A percentile compares a stretch with the other conserved stretches of the same genome.
phyloP scores from a whole-genome alignment of 2,888 invertebrate species.

The Aphidoletes aphidimyza region DNA sequence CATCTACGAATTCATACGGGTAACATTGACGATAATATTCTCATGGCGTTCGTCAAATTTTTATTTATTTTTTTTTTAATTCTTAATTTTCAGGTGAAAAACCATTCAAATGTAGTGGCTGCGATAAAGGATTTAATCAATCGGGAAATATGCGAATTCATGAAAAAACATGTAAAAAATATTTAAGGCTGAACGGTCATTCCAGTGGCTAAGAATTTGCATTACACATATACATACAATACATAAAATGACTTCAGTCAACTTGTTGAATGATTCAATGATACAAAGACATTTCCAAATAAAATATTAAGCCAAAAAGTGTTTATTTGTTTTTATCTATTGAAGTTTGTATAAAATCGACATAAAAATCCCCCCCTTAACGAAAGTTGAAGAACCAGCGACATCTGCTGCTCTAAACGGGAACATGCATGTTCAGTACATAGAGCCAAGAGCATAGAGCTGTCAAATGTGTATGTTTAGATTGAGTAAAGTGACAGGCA shows the following conservation, averaged over 20 bases:
- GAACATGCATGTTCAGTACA: neutral
- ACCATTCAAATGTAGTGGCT: constrained; percentile 55
- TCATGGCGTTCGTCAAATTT: too few relatives aligned
- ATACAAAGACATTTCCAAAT: neutral
- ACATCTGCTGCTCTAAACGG: neutral
- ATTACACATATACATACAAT: neutral
- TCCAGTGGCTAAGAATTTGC: too few relatives aligned
- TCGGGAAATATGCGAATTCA: constrained; percentile 54
- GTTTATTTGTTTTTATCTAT: too few relatives aligned
- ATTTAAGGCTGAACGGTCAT: neutral
- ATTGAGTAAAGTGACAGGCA: neutral
- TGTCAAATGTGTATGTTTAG: neutral
- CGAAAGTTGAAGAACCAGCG: neutral
- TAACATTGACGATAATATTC: neutral
- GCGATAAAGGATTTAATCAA: constrained; percentile 56
- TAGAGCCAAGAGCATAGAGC: too few relatives aligned
- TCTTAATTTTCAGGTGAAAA: constrained; percentile 55
- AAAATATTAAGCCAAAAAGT: too few relatives aligned
- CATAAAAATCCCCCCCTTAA: neutral
- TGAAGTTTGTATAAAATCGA: too few relatives aligned
- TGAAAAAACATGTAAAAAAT: constrained; percentile 3
- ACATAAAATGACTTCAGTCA: neutral
- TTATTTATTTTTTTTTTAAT: too few relatives aligned
- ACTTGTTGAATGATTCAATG: neutral
- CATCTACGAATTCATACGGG: neutral